A percentile compares a stretch with the other conserved stretches of the same genome.
Evolutionary conservation across 2,888 invertebrate species (phyloP).

Genomic region (Pegoplata infirma): DNA sequence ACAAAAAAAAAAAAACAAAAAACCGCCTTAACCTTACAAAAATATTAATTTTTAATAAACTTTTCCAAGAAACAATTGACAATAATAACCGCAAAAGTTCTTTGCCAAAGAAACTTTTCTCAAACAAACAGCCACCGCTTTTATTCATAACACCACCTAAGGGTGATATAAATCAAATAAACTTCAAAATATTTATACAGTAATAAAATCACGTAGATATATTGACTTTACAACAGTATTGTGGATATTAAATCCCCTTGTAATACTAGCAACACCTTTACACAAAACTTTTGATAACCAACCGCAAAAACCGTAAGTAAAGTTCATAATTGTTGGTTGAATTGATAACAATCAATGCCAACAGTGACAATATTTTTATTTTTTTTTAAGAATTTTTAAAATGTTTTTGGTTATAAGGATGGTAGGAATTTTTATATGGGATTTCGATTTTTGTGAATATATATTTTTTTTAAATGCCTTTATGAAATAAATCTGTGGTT

Average conservation of each 20-base stretch:
- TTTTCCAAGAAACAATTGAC: conserved; percentile 38
- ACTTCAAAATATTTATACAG: conserved; percentile 11
- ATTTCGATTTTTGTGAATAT: not conserved
- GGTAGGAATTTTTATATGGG: too few relatives aligned
- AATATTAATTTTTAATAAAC: conserved; percentile 60
- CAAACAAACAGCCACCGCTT: conserved; percentile 18
- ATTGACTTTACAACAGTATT: not conserved
- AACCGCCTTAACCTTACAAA: too few relatives aligned
- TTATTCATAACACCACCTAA: conserved; percentile 26
- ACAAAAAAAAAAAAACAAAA: not conserved
- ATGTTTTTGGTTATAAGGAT: not conserved
- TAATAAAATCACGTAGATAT: conserved; percentile 33
- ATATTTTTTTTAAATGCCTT: not conserved
- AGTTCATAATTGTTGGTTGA: conserved; percentile 46
- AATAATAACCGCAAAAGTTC: conserved; percentile 2
- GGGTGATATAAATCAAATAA: conserved; percentile 52
- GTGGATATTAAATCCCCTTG: not conserved
- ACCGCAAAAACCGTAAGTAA: conserved; percentile 5
- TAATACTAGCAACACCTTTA: not conserved
- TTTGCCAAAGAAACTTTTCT: conserved; percentile 7
- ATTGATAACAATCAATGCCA: conserved; percentile 48
- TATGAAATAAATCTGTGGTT: conserved; percentile 29
- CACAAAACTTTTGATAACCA: not conserved
- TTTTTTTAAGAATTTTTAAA: not conserved
- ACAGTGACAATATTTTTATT: conserved; percentile 37